Evolutionary conservation across 2,113 vertebrate species (phyloP).

Genomic region (Aythya baeri): DNA sequence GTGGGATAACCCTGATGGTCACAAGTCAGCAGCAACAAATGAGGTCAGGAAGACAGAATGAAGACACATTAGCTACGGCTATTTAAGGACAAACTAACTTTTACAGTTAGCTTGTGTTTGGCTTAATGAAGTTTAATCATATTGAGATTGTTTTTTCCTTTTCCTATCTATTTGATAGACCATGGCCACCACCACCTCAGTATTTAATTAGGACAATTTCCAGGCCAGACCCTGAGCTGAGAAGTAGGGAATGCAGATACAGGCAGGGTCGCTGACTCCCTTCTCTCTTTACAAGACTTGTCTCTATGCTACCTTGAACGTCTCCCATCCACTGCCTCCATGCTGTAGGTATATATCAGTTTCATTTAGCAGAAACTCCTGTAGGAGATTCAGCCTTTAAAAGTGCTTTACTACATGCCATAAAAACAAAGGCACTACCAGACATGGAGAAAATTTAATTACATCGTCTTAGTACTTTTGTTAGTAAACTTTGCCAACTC

Average conservation of each 20-base stretch:
- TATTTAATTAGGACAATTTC: not conserved
- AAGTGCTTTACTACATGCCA: not conserved
- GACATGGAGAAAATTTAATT: not conserved
- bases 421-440: not conserved
- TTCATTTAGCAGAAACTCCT: not conserved
- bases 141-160: not conserved
- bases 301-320: not conserved
- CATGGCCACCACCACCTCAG: not conserved
- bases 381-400: not conserved
- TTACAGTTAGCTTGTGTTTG: not conserved
- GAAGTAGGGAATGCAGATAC: not conserved
- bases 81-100: not conserved
- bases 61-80: not conserved
- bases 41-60: not conserved
- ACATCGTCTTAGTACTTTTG: not conserved
- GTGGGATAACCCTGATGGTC: rapidly evolving
- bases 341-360: not conserved
- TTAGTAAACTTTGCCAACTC: not conserved
- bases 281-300: not conserved
- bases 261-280: not conserved
- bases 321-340: not conserved
- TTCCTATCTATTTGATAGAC: not conserved
- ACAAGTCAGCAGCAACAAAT: not conserved
- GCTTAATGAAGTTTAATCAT: not conserved
- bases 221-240: not conserved